Conservation (phyloP, 2,888 invertebrate genomes). For the Aleiodes leptofemur region DNA sequence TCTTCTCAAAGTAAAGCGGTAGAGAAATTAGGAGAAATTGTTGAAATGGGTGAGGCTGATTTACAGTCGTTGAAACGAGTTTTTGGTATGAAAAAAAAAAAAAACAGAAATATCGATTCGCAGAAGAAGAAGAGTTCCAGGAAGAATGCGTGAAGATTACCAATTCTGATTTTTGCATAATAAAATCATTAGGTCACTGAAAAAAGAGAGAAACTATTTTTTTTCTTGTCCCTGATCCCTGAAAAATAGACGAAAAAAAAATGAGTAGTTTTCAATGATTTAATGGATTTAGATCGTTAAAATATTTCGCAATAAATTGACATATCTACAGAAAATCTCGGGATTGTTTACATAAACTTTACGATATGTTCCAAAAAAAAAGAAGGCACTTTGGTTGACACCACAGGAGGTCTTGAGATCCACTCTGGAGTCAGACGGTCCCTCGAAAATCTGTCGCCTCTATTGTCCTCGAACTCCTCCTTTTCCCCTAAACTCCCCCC, state of each 20-base stretch:
- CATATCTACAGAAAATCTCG: constrained; percentile 1
- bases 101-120: constrained; percentile 7
- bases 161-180: constrained; percentile 23
- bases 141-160: constrained; percentile 12
- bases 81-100: constrained; percentile 3
- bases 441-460: constrained; percentile 11
- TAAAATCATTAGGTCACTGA: constrained; percentile 10
- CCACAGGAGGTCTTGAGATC: constrained; percentile 1
- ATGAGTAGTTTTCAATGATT: too few relatives aligned
- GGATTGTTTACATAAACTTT: too few relatives aligned
- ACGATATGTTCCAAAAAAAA: not conserved
- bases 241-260: too few relatives aligned
- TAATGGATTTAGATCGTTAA: not conserved
- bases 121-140: constrained; percentile 23
- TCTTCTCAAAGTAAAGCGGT: not conserved
- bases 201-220: not conserved
- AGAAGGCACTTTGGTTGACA: constrained; percentile 13
- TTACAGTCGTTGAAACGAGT: constrained; percentile 14
- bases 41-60: constrained; percentile 17
- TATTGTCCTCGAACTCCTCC: not conserved
- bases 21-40: constrained; percentile 11
- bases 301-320: not conserved
- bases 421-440: constrained; percentile 2
- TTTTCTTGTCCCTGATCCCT: not conserved
- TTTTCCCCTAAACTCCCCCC: not conserved